These are phyloP conservation scores for Vollenhovia emeryi DNA, from an alignment of 1,140 invertebrate species.

Conservation along the genomic window DNA sequence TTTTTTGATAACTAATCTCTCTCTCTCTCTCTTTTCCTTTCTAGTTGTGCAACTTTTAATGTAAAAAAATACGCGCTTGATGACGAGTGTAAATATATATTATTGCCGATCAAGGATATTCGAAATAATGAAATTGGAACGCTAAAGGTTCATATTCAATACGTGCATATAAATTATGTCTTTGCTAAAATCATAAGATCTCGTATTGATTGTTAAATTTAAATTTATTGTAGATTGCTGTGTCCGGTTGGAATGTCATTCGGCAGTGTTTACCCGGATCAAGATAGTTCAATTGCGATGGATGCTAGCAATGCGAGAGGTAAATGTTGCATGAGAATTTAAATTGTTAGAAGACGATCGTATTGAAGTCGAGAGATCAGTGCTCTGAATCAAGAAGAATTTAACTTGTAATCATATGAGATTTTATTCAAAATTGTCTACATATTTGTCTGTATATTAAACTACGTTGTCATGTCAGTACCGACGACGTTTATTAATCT, in stretches of 20 bases:
- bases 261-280: slow-evolving; percentile 43
- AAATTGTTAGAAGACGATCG: background rate
- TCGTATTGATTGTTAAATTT: slow-evolving; percentile 28
- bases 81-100: slow-evolving; percentile 56
- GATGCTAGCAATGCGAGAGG: background rate
- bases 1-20: background rate
- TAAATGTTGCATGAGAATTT: background rate
- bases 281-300: background rate
- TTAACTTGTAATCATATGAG: background rate
- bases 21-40: background rate
- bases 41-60: slow-evolving; percentile 78
- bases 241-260: slow-evolving; percentile 69
- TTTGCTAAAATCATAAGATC: background rate
- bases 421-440: slow-evolving; percentile 38
- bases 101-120: slow-evolving; percentile 67
- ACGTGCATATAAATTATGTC: slow-evolving; percentile 7
- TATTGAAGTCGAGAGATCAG: background rate
- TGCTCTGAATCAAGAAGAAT: background rate
- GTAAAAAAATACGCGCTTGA: slow-evolving; percentile 76
- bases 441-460: background rate
- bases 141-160: slow-evolving; percentile 77
- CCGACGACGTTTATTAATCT: slow-evolving; percentile 15
- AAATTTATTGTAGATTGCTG: slow-evolving; percentile 66
- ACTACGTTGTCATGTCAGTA: background rate
- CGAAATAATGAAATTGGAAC: slow-evolving; percentile 72